Percentiles rank a stretch among this genome's conserved stretches.
phyloP scores from a whole-genome alignment of 2,797 vertebrate species.

The Acomys russatus region DNA sequence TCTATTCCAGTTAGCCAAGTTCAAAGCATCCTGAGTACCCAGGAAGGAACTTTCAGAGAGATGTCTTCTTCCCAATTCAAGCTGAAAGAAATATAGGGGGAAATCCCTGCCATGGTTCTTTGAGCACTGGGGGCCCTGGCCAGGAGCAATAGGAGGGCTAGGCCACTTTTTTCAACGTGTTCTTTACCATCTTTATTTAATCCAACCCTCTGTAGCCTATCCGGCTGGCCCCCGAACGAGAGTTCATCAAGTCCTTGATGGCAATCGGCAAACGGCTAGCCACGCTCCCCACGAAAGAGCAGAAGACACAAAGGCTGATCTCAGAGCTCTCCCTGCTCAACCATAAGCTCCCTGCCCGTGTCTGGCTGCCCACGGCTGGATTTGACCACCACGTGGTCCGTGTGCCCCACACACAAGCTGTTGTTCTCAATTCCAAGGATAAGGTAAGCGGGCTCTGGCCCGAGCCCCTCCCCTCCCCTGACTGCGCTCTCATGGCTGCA shows the following conservation, averaged over 20 bases:
- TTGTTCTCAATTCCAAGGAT: slow-evolving; percentile 98
- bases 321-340: slow-evolving; percentile 97
- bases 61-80: neutral
- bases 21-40: neutral
- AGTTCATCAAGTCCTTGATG: slow-evolving; percentile 98
- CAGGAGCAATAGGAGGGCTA: neutral
- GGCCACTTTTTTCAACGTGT: slow-evolving; percentile 7
- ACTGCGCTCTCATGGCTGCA: neutral
- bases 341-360: slow-evolving; percentile 96
- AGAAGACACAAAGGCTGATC: slow-evolving; percentile 97
- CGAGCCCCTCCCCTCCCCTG: slow-evolving; percentile 86
- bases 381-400: slow-evolving; percentile 96
- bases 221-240: slow-evolving; percentile 95
- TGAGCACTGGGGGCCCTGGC: neutral
- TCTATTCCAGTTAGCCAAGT: neutral
- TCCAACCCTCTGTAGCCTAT: slow-evolving; percentile 89
- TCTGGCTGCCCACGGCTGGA: slow-evolving; percentile 96
- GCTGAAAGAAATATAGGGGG: neutral
- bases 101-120: neutral
- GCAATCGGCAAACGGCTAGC: slow-evolving; percentile 97
- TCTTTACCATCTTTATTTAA: slow-evolving; percentile 17
- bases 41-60: neutral
- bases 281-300: slow-evolving; percentile 97
- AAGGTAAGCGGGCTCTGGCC: slow-evolving; percentile 90
- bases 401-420: slow-evolving; percentile 96